Conservation (phyloP, 2,888 invertebrate species). For the Laspeyria flexula region DNA sequence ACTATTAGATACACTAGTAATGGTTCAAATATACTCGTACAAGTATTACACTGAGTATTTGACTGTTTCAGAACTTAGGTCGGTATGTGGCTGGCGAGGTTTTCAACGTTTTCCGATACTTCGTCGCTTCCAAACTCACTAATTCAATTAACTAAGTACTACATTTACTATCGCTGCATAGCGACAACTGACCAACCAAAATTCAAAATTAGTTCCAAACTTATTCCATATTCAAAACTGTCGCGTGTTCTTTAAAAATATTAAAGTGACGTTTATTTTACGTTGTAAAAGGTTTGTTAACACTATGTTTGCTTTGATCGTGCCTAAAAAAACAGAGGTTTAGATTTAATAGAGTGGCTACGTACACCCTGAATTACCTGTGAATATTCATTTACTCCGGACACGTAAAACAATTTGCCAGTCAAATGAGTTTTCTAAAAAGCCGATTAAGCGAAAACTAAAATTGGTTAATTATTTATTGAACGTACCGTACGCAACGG, state of each 20-base stretch:
- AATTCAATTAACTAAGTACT: conserved; percentile 11
- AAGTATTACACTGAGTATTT: not conserved
- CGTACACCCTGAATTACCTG: conserved; percentile 51
- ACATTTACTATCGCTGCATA: conserved; percentile 1
- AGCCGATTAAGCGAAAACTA: conserved; percentile 84
- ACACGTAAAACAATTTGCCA: conserved; percentile 78
- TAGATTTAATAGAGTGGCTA: conserved; percentile 40
- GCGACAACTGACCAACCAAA: conserved; percentile 5
- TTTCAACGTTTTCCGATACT: conserved; percentile 14
- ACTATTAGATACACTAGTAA: too few species aligned
- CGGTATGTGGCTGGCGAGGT: conserved; percentile 7
- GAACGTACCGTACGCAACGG: conserved; percentile 53
- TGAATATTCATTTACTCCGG: conserved; percentile 64
- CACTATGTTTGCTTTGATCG: conserved; percentile 28
- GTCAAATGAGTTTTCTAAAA: conserved; percentile 85
- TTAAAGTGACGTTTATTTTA: conserved; percentile 1
- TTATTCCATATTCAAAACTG: conserved; percentile 3
- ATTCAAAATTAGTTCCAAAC: not conserved
- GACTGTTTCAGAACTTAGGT: conserved; percentile 1
- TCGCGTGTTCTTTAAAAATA: not conserved
- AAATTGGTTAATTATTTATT: conserved; percentile 81
- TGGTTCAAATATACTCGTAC: not conserved
- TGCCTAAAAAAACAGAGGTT: conserved; percentile 45
- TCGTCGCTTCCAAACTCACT: conserved; percentile 9
- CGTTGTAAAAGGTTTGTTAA: conserved; percentile 9